Evolutionary conservation across 2,888 invertebrate species (phyloP).

Genomic region (Panzeria rudis): DNA sequence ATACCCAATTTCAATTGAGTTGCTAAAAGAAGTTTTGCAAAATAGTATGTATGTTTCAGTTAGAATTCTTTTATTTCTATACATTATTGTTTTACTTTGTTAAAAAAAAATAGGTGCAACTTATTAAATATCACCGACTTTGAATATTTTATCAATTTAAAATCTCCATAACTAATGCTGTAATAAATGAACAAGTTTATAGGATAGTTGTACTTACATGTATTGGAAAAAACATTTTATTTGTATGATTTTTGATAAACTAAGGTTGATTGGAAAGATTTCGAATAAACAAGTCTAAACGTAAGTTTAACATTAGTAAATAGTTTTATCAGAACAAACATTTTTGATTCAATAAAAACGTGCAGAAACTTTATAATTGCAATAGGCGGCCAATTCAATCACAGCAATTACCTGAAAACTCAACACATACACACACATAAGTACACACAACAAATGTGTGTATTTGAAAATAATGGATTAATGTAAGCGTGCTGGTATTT

Average conservation of each 20-base stretch:
- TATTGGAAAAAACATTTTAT: conserved; percentile 17
- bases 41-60: too few relatives aligned
- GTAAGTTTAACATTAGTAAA: conserved; percentile 52
- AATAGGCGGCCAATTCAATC: too few relatives aligned
- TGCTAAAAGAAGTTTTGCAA: too few relatives aligned
- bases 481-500: conserved; percentile 65
- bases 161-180: conserved; percentile 36
- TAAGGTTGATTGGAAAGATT: conserved; percentile 61
- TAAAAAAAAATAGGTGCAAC: background rate
- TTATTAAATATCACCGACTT: background rate
- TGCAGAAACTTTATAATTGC: conserved; percentile 69
- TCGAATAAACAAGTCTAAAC: conserved; percentile 54
- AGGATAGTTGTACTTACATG: background rate
- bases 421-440: too few relatives aligned
- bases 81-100: too few relatives aligned
- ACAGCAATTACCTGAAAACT: too few relatives aligned
- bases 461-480: background rate
- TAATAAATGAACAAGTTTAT: conserved; percentile 39
- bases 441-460: conserved; percentile 56
- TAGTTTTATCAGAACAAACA: conserved; percentile 67
- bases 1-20: too few relatives aligned
- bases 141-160: conserved; percentile 29
- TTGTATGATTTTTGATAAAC: conserved; percentile 49
- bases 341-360: conserved; percentile 66
- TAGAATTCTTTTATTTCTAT: too few relatives aligned